These are phyloP conservation scores for Psix sp. DNA, from an alignment of 1,140 invertebrate species.

Conservation along the genomic window DNA sequence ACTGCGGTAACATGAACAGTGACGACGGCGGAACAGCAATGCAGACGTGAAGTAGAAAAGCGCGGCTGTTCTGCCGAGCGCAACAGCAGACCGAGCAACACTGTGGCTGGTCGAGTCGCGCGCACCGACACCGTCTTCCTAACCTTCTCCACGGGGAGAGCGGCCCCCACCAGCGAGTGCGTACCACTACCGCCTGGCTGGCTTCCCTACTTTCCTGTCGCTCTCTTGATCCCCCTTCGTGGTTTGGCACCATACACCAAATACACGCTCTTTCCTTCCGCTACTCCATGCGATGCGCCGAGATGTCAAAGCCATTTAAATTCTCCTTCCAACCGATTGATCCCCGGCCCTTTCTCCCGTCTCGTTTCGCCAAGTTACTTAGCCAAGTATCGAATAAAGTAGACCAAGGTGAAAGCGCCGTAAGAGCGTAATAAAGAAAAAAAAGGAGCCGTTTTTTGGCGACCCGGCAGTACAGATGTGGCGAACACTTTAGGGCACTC, in stretches of 20 bases:
- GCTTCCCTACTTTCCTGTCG: slow-evolving; percentile 44
- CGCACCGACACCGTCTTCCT: slow-evolving; percentile 67
- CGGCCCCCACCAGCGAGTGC: slow-evolving; percentile 37
- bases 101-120: slow-evolving; percentile 66
- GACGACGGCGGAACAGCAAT: neutral
- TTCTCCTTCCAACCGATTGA: slow-evolving; percentile 17
- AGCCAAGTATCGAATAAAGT: slow-evolving; percentile 8
- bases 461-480: slow-evolving; percentile 7
- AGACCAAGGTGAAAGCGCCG: slow-evolving; percentile 29
- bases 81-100: slow-evolving; percentile 71
- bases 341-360: neutral
- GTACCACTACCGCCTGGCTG: slow-evolving; percentile 19
- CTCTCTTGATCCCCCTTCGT: slow-evolving; percentile 32
- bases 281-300: slow-evolving; percentile 32
- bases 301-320: slow-evolving; percentile 40
- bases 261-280: slow-evolving; percentile 61
- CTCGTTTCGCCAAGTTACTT: slow-evolving; percentile 1
- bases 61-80: slow-evolving; percentile 53
- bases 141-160: slow-evolving; percentile 62
- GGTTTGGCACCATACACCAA: slow-evolving; percentile 57
- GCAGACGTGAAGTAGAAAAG: neutral
- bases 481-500: neutral
- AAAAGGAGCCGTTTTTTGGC: slow-evolving; percentile 16
- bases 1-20: slow-evolving; percentile 1
- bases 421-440: slow-evolving; percentile 1